Evolutionary conservation across 2,797 vertebrate species (phyloP), one percentile per base, ranked within the genome.

Genomic region (Hypotaenidia okinawae): DNA sequence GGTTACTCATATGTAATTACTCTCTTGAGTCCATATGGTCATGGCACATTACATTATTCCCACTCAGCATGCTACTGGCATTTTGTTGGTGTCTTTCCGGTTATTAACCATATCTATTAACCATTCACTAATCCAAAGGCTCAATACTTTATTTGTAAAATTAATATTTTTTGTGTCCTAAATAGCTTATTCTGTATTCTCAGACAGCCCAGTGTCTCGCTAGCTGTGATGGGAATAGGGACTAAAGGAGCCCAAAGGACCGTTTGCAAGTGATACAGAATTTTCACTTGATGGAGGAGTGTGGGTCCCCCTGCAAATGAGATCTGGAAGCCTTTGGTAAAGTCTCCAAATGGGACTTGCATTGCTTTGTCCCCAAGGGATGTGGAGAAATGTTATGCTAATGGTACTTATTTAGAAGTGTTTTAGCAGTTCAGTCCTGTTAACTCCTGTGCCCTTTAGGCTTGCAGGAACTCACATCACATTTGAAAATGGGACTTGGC

Each of bases 1-100:
- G 54, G 86, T 96, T 95, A 78, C 74, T 95, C 78, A 69, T 66
- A 78, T 66, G 72, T 83, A 94, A 96, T 93, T 90, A 93, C 47
- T 90, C 88, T 84, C 54, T 70, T 58, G 68, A 90, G 73, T 83
- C 84, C 81, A 90, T 93, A 89, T 93, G 93, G 88, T 68, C 45
- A 13, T 62, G 43, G 49, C 51, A 55, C 63, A 90, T 89, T 89
- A 22, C 35, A n/a, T 32, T 69, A 66, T 74, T 89, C 81, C 64
- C 72, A 70, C 67, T 90, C 84, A 69, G 30, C 54, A 66, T 55
- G 64, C 57, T 63, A 43, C 41, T 3, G 15, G 57, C 54, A 68
- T 93, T 93, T 85, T 84, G 64, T 72, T 94, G 72, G 19, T 90
- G 54, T 93, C 61, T 90, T 84, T 89, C 70, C 61, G 82, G 47